Conservation (phyloP, 2,113 vertebrate species). For the Neogobius melanostomus region DNA sequence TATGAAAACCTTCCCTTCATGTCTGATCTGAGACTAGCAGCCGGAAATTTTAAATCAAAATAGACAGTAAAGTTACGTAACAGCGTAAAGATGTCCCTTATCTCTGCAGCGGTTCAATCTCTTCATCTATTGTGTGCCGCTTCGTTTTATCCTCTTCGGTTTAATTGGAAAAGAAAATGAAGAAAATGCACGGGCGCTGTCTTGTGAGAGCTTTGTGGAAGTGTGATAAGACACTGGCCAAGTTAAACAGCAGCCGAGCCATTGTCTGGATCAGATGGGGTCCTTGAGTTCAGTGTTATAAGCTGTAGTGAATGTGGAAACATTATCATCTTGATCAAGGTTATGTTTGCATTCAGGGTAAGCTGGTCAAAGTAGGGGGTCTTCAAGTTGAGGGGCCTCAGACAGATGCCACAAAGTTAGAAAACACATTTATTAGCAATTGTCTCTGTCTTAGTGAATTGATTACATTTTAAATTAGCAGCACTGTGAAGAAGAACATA, state of each 20-base stretch:
- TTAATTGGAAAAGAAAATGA: constrained; percentile 21
- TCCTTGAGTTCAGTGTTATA: not conserved
- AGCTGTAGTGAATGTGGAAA: not conserved
- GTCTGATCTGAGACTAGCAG: not conserved
- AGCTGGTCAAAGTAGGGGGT: no score
- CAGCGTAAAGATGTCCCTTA: constrained; percentile 15
- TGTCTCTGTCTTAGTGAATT: no score
- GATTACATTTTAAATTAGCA: no score
- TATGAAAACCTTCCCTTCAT: not conserved
- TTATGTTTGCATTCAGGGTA: no score
- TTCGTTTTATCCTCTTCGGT: constrained; percentile 16
- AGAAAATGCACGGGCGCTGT: constrained; percentile 28
- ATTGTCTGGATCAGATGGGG: constrained; percentile 7
- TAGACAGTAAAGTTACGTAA: not conserved
- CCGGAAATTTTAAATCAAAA: not conserved
- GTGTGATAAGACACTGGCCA: constrained; percentile 28
- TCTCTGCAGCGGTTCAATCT: constrained; percentile 20
- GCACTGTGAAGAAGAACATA: no score
- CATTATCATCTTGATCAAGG: constrained; percentile 1
- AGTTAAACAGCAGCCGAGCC: constrained; percentile 5
- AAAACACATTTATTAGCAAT: no score
- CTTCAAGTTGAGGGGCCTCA: no score
- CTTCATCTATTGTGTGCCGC: constrained; percentile 7
- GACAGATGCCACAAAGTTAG: no score
- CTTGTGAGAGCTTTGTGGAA: constrained; percentile 34